phyloP scores from a whole-genome alignment of 1,140 invertebrate species.

The Hycleus phaleratus region DNA sequence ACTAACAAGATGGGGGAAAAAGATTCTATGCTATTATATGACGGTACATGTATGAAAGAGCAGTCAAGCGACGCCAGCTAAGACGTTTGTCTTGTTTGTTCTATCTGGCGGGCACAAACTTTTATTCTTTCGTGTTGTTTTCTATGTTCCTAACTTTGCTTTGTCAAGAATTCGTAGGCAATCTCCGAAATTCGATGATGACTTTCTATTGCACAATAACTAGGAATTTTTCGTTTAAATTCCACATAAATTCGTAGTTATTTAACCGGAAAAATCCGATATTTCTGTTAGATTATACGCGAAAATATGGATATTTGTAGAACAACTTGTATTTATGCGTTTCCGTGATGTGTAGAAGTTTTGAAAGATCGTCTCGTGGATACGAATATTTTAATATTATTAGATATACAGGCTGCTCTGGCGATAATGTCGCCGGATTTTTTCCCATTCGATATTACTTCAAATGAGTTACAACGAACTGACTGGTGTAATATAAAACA shows the following conservation, averaged over 20 bases:
- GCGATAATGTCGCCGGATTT: too few relatives aligned
- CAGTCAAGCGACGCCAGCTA: constrained; percentile 27
- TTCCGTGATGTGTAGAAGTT: too few relatives aligned
- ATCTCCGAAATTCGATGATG: constrained; percentile 17
- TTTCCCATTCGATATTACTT: background rate
- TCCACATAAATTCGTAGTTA: too few relatives aligned
- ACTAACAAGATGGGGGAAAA: background rate
- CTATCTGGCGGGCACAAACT: constrained; percentile 20
- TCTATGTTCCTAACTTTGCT: constrained; percentile 20
- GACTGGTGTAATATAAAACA: background rate
- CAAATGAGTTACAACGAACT: background rate
- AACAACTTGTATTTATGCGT: too few relatives aligned
- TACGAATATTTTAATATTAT: too few relatives aligned
- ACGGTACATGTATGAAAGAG: constrained; percentile 15
- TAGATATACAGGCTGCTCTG: too few relatives aligned
- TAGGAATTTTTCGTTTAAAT: too few relatives aligned
- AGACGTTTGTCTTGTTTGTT: constrained; percentile 30
- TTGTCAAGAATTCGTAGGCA: constrained; percentile 19
- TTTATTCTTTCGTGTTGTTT: constrained; percentile 15
- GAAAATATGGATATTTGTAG: too few relatives aligned
- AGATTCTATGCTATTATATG: constrained; percentile 4
- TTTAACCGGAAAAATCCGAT: too few relatives aligned
- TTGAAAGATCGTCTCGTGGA: too few relatives aligned
- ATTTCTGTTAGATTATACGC: too few relatives aligned
- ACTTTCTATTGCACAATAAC: too few relatives aligned